Evolutionary conservation across 2,888 invertebrate genomes (phyloP), one percentile per base, ranked within the genome.

Genomic region (Meliscaeva auricollis): DNA sequence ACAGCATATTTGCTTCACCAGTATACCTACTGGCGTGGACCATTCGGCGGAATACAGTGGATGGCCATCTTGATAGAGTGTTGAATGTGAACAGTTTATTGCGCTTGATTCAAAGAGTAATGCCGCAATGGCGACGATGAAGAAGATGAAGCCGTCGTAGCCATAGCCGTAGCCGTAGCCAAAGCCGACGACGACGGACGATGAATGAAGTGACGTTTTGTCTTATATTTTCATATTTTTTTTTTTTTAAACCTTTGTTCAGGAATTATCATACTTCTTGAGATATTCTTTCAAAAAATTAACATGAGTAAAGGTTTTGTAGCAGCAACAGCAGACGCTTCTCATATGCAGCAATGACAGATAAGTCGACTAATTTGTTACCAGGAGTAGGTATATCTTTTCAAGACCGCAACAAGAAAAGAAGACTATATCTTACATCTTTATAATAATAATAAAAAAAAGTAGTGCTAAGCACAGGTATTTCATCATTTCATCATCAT

Each of bases 61-160:
- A 85, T 85, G 81, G 76, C 85, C 85, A 85, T 85, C 85, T 85
- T 85, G 85, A 85, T 85, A 85, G 85, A 85, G 85, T 85, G 85
- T 85, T 85, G 81, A 85, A 81, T 85, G 81, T 81, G 85, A 85
- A 85, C 85, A 73, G 85, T 85, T 85, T 85, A 85, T 85, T 85
- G 85, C 81, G 81, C 69, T 85, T 85, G 85, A 85, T 85, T 85
- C 85, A 85, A 85, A 85, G 85, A 81, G 54, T 69, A 54, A 81
- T 85, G 85, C 85, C 85, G 85, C 85, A 5, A 41, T 44, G 22
- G 15, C 15, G 15, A 56, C 56, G n/a, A n/a, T n/a, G n/a, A n/a
- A n/a, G n/a, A n/a, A n/a, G n/a, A n/a, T n/a, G n/a, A n/a, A n/a
- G n/a, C n/a, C n/a, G n/a, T n/a, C n/a, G n/a, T n/a, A n/a, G n/a